These are phyloP conservation scores for Drosophila recens DNA, from an alignment of 2,888 invertebrate species.

Conservation along the genomic window DNA sequence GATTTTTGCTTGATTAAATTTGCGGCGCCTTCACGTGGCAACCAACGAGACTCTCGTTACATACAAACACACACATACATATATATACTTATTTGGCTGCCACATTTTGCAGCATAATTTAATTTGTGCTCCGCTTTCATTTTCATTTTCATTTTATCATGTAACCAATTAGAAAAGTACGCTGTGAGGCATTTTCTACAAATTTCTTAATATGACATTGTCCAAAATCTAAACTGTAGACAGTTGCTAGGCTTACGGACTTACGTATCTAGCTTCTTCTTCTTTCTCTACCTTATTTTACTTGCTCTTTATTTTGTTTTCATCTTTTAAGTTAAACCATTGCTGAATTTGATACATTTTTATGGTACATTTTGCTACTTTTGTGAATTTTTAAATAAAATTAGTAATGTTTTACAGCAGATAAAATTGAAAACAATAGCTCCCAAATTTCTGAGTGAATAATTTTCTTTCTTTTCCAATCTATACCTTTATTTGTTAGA, in stretches of 20 bases:
- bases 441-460: not conserved
- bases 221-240: constrained; percentile 45
- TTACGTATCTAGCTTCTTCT: not conserved
- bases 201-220: constrained; percentile 39
- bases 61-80: not conserved
- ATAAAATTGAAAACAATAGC: not conserved
- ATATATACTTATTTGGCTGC: constrained; percentile 9
- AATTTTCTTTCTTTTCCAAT: too few species aligned
- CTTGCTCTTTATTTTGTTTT: not conserved
- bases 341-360: not conserved
- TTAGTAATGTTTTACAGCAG: not conserved
- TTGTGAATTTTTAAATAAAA: not conserved
- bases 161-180: constrained; percentile 39
- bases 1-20: constrained; percentile 80
- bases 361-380: not conserved
- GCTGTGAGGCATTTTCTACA: constrained; percentile 32
- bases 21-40: constrained; percentile 30
- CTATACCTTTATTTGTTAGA: not conserved
- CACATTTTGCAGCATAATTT: constrained; percentile 47
- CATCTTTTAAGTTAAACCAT: too few species aligned
- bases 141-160: constrained; percentile 40
- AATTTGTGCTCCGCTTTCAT: constrained; percentile 47
- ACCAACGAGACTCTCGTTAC: not conserved
- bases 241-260: constrained; percentile 22
- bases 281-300: not conserved